Percentiles rank a stretch among this genome's conserved stretches.
These are phyloP conservation scores for Bubalus kerabau DNA, from an alignment of 2,113 vertebrate species.

Conservation along the genomic window DNA sequence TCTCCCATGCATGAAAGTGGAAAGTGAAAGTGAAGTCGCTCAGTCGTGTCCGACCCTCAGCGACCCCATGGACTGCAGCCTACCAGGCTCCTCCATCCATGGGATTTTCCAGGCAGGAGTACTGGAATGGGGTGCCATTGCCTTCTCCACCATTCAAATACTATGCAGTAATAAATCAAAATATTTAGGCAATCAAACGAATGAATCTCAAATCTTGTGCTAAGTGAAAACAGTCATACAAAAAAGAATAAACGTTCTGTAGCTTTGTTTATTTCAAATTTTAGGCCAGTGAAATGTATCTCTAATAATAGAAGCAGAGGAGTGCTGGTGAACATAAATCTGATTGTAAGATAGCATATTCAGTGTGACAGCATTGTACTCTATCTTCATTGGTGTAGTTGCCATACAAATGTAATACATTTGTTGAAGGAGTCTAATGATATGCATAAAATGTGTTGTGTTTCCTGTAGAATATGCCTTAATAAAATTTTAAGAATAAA, in stretches of 20 bases:
- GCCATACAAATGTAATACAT: background rate
- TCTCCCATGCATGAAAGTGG: no score
- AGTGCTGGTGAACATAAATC: background rate
- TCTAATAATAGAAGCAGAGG: background rate
- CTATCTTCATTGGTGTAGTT: background rate
- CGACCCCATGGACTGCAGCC: no score
- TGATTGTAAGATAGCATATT: background rate
- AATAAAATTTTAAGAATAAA: background rate
- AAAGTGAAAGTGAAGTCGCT: no score
- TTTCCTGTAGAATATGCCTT: background rate
- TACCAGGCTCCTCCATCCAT: no score
- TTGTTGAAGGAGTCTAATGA: background rate
- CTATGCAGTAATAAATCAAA: background rate
- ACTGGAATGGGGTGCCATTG: no score
- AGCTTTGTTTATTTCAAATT: background rate
- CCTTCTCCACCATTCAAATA: background rate
- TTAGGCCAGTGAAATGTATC: background rate
- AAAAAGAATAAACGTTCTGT: background rate
- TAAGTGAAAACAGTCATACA: background rate
- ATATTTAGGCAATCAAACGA: background rate
- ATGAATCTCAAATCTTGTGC: background rate
- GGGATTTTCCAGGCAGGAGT: no score
- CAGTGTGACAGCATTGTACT: accelerated
- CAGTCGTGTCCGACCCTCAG: no score
- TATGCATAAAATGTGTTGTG: background rate